Base-by-base conservation (phyloP, 2,797 vertebrate genomes). In the Rhabdomys pumilio region DNA sequence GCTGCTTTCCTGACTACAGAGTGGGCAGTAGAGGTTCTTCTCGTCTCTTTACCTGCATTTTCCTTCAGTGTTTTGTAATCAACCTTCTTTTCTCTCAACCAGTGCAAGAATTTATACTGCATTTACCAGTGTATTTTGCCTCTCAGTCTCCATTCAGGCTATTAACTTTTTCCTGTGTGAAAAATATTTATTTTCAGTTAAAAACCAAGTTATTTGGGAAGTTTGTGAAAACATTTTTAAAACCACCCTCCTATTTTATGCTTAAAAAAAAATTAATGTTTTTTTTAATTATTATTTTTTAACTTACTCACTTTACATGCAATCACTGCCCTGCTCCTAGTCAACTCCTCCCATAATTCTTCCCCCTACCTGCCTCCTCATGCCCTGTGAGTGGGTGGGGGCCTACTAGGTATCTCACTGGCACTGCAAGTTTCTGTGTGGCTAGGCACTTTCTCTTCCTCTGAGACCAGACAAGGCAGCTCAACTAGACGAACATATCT, bases 41-140 rank as follows among this genome's bases (percentile, higher is more conserved):
- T 80, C 14, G 8, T 94, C 94, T 75, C 50, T 76, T 80, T 80
- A 79, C 80, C 15, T 69, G 84, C 4, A 11, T 94, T 73, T 96
- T 86, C 59, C 44, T 88, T 90, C 26, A 41, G 26, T 22, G 7
- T 85, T n/a, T n/a, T 96, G 6, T 85, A 53, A n/a, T 31, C 29
- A 77, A 0, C n/a, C 24, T 50, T 38, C 24, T 65, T 89, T 91
- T 69, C 72, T 88, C 38, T 81, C 11, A 53, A n/a, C 1, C 4
- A 75, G 17, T 94, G 24, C 31, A 89, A 75, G 50, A 73, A 38
- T 67, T 88, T 83, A 50, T 29, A 75, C 38, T 14, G 10, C 1
- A 17, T 84, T 55, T 76, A 19, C 17, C 20, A n/a, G 0, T 87
- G 19, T 47, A 47, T 22, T 65, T 65, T 65, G 73, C 34, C 24